Evolutionary conservation across 2,888 invertebrate genomes (phyloP).

Genomic region (Leucozona laternaria): DNA sequence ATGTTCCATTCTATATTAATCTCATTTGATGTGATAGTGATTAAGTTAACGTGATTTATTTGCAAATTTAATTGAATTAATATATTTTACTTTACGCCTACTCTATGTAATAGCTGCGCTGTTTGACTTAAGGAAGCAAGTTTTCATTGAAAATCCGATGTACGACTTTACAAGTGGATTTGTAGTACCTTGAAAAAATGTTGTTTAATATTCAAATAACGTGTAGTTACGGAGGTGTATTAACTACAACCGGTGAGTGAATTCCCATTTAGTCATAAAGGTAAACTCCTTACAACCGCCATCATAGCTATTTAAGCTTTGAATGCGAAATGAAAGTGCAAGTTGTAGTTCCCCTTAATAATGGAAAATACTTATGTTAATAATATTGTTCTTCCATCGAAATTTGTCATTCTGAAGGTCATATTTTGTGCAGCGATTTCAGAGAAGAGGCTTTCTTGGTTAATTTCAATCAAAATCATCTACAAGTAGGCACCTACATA

Average conservation of each 20-base stretch:
- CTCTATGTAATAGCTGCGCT: neutral
- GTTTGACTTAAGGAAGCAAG: constrained; percentile 35
- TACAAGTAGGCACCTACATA: neutral
- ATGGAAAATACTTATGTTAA: neutral
- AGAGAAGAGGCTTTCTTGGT: neutral
- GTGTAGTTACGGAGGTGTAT: too few relatives aligned
- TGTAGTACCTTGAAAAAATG: constrained; percentile 41
- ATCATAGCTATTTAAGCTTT: neutral
- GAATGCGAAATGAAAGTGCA: constrained; percentile 20
- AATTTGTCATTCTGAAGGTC: constrained; percentile 28
- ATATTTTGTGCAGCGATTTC: neutral
- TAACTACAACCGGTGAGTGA: constrained; percentile 1
- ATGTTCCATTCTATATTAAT: constrained; percentile 1
- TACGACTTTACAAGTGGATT: neutral
- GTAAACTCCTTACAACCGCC: neutral
- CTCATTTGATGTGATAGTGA: constrained; percentile 3
- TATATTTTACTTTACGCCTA: neutral
- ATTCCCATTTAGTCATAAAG: constrained; percentile 45
- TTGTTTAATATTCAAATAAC: constrained; percentile 59
- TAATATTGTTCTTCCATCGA: neutral
- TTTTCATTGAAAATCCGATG: constrained; percentile 37
- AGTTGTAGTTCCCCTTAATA: constrained; percentile 46
- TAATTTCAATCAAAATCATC: neutral
- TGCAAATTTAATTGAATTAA: constrained; percentile 5
- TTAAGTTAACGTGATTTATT: constrained; percentile 29